Base-by-base conservation (phyloP, 92 coral and sea anemone species). In the Metridium senile region DNA sequence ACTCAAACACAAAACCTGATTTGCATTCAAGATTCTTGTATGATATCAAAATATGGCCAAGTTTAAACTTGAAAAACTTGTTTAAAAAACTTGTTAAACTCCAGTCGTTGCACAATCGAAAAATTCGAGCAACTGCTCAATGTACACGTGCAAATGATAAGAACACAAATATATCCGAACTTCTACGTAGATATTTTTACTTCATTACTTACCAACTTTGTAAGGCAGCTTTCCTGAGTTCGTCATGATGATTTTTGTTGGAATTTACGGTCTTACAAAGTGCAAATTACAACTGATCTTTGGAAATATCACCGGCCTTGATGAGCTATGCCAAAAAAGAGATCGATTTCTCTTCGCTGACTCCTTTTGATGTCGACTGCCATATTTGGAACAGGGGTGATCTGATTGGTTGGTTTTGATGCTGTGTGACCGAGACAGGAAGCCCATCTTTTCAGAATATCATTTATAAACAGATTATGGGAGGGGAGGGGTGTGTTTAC, bases 141-240 rank as follows among this genome's bases (percentile, higher is more conserved):
- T 6, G 6, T 39, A 18, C 71, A 72, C 68, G 59, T 54, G 81
- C 2, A 19, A 54, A n/a, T 7, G 29, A 25, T 1, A 70, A 29
- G 23, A 32, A 19, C 10, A 27, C 66, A 3, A 21, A 21, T 49
- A 6, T 0, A 39, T 0, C 6, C 43, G 20, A 28, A 39, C 39
- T 4, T 33, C 4, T 17, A 7, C 4, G 0, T 11, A 11, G 25
- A 10, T 31, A 8, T 51, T n/a, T 25, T 76, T 63, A 57, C 39
- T 31, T 11, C 22, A 43, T 33, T 30, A 73, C 93, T 83, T 79
- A 89, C 97, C 93, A 79, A 93, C 93, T 93, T 92, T 93, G 84
- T 93, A 89, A 65, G 89, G 89, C 61, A 86, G 84, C 58, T 89
- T 86, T 83, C 88, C 93, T 62, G 89, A 86, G 85, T 89, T 78